Base-by-base conservation (phyloP, 2,888 invertebrate species). In the Eurytoma californica region DNA sequence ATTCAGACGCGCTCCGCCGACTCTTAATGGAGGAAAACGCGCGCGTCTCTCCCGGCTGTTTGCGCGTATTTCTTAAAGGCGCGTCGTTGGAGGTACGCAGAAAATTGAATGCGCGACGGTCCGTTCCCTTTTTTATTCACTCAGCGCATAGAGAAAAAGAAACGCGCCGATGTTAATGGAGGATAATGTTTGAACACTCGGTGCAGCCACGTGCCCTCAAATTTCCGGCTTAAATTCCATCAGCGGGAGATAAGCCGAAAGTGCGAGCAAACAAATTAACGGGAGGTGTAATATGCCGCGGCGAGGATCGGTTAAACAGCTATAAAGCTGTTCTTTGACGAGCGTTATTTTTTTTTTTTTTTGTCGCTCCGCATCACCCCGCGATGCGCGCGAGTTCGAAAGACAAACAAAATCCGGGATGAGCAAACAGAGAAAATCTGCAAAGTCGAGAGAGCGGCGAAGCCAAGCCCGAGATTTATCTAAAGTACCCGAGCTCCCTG, bases 391-490 rank as follows among this genome's bases (percentile, higher is more conserved):
- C 39, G 67, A 79, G 79, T 67, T 75, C 55, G 61, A 58, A 80
- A 76, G 75, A 72, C 79, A 76, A 67, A 67, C 75, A 66, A 76
- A 76, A 76, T 76, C 20, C 28, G 39, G 74, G 68, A 51, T 13
- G 66, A 79, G 66, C 79, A 75, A 79, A 79, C 66, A 66, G 53
- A 70, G 77, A 57, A 63, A 72, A 63, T 55, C 53, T 51, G 72
- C n/a, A 66, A 77, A 77, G 72, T 63, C 63, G 16, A 76, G 77
- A 47, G 63, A 77, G 65, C 30, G 57, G 51, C 39, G 67, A 51
- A 69, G 66, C 20, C 60, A 30, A 69, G 78, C 67, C 30, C 3
- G 69, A 70, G 79, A 79, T 79, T 79, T 75, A 79, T 79, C 79
- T 74, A 60, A 72, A 75, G 79, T 75, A 49, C 69, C 68, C 73